Base-by-base conservation (phyloP, 2,888 invertebrate species). In the Phyllotreta striolata region DNA sequence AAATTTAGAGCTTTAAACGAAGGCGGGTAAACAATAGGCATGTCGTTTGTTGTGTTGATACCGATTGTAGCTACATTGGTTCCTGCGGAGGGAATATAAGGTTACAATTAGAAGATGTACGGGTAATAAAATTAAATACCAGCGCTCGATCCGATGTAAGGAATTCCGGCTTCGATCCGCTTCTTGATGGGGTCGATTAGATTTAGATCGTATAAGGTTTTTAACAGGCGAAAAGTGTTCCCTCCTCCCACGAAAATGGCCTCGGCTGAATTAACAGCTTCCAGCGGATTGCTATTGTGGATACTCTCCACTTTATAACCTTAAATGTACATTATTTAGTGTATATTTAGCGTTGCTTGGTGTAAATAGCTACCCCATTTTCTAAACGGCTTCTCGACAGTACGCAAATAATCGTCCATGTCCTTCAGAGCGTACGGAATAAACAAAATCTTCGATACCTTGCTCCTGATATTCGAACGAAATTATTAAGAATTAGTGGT, bases 1-100 rank as follows among this genome's bases (percentile, higher is more conserved):
- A 93, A 83, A 40, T 85, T 84, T 49, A 93, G 83, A 0, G 89
- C 92, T 67, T 88, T 83, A 80, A 93, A 91, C 55, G 84, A 84
- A 34, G 91, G 91, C 43, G 92, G 92, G 78, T 86, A 88, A n/a
- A 86, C 86, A 62, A 94, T 91, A 3, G 93, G 94, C 93, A 94
- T 93, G 77, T 94, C 93, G 83, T 94, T 94, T 51, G 93, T 93
- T 3, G 93, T 93, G 73, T 89, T 85, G 72, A 94, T 93, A 70
- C 88, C 90, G 69, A 83, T 83, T 1, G 93, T 92, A 7, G 92
- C 90, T 9, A 93, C 90, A 84, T 93, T 94, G 9, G 92, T 91
- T 47, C 79, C 79, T 79, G 12, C 6, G 55, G 35, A 41, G 13
- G 1, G 9, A 52, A 39, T 39, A 52, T 39, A 13, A 37, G 10